A percentile compares a stretch with the other conserved stretches of the same genome.
phyloP scores from a whole-genome alignment of 1,140 invertebrate species.

The Brachionus sp. region DNA sequence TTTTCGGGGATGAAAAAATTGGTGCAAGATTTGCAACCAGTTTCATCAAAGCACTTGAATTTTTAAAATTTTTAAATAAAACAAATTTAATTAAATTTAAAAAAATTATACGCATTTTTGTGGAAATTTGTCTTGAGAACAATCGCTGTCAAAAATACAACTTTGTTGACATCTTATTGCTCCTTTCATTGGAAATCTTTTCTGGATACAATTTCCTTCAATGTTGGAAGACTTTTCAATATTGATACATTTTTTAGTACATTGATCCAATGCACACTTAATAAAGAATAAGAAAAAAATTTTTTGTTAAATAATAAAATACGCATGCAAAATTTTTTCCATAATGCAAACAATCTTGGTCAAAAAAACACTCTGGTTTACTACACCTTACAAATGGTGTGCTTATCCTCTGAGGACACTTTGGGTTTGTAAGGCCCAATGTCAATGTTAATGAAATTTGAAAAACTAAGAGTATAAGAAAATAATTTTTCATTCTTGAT shows the following conservation, averaged over 20 bases:
- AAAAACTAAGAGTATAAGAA: background rate
- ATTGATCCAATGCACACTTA: background rate
- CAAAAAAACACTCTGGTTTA: background rate
- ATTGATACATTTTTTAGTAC: background rate
- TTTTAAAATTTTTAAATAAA: background rate
- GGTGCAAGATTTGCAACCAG: background rate
- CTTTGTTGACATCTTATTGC: background rate
- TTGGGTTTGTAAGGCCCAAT: background rate
- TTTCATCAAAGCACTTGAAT: background rate
- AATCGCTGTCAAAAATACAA: background rate
- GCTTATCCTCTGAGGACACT: background rate
- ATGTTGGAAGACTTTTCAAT: no score
- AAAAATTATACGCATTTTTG: background rate
- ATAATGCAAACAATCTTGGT: background rate
- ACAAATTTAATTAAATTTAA: background rate
- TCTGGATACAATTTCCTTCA: background rate
- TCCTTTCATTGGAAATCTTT: background rate
- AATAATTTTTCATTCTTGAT: background rate
- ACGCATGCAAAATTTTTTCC: background rate
- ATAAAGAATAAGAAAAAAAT: background rate
- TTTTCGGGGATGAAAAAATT: background rate
- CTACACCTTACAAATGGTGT: background rate
- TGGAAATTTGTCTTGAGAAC: background rate
- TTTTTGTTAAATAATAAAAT: background rate
- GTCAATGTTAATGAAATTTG: background rate